Percentiles rank a stretch among this genome's conserved stretches.
phyloP scores from a whole-genome alignment of 2,113 vertebrate species.

The Cyphomyrus plagiostoma region DNA sequence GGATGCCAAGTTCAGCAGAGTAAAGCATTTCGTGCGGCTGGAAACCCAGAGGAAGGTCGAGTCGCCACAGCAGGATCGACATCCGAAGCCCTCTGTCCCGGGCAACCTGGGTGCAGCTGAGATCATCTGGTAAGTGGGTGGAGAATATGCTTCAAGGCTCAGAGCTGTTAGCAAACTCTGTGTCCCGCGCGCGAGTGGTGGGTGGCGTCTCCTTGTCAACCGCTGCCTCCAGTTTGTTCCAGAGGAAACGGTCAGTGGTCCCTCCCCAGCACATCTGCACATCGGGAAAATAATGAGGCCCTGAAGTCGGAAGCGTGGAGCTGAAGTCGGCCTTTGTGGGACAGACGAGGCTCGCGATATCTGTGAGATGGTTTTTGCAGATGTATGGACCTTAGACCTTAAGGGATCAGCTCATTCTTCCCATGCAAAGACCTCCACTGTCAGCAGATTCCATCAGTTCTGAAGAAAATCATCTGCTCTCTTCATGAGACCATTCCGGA shows the following conservation, averaged over 20 bases:
- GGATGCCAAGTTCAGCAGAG: neutral
- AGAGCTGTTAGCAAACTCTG: neutral
- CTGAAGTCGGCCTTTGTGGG: neutral
- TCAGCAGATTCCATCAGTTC: neutral
- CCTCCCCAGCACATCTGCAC: conserved; percentile 1
- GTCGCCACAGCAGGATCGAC: neutral
- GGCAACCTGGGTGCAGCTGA: neutral
- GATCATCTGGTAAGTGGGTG: neutral
- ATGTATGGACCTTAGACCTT: neutral
- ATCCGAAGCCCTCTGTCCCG: neutral
- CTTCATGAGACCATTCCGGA: conserved; percentile 33
- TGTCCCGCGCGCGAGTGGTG: neutral
- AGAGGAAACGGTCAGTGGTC: neutral
- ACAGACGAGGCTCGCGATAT: neutral
- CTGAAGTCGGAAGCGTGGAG: neutral
- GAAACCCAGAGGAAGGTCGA: neutral
- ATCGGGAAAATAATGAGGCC: neutral
- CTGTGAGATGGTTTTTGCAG: neutral
- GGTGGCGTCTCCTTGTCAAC: neutral
- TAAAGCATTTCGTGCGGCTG: neutral
- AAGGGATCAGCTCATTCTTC: conserved; percentile 20
- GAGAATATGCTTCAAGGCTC: neutral
- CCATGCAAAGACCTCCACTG: conserved; percentile 28
- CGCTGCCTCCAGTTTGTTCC: neutral
- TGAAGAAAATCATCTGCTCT: conserved; percentile 26